Evolutionary conservation across 2,888 invertebrate genomes (phyloP).

Genomic region (Diloba caeruleocephala): DNA sequence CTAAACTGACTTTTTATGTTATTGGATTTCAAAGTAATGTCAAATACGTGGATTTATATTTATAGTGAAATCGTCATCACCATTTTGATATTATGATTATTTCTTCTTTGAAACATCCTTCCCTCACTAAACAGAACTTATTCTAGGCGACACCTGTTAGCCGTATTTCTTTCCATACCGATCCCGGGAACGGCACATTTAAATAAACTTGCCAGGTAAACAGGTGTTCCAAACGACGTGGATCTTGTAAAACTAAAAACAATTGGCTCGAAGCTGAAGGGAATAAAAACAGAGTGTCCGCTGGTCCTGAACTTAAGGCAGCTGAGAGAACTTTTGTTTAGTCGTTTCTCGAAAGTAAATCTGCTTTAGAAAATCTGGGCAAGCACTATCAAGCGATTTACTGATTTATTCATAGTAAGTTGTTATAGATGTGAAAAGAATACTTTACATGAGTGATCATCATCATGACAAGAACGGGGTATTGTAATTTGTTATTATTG

Average conservation of each 20-base stretch:
- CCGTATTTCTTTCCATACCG: conserved; percentile 12
- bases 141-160: conserved; percentile 8
- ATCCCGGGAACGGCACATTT: conserved; percentile 22
- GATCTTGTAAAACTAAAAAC: conserved; percentile 13
- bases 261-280: conserved; percentile 1
- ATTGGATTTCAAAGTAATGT: too few relatives aligned
- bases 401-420: not conserved
- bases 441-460: too few relatives aligned
- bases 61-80: too few relatives aligned
- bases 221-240: conserved; percentile 33
- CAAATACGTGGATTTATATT: too few relatives aligned
- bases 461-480: too few relatives aligned
- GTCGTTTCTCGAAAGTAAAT: conserved; percentile 14
- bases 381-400: conserved; percentile 5
- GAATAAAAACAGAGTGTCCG: conserved; percentile 1
- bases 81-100: too few relatives aligned
- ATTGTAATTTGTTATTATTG: too few relatives aligned
- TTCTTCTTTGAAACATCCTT: too few relatives aligned
- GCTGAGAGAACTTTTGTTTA: conserved; percentile 17
- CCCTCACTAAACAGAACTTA: not conserved
- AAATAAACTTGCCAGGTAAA: conserved; percentile 28
- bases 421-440: too few relatives aligned
- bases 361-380: conserved; percentile 9
- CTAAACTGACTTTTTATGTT: too few relatives aligned
- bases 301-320: conserved; percentile 5